Evolutionary conservation across 2,888 invertebrate genomes (phyloP).

Genomic region (Cerastoderma edule): DNA sequence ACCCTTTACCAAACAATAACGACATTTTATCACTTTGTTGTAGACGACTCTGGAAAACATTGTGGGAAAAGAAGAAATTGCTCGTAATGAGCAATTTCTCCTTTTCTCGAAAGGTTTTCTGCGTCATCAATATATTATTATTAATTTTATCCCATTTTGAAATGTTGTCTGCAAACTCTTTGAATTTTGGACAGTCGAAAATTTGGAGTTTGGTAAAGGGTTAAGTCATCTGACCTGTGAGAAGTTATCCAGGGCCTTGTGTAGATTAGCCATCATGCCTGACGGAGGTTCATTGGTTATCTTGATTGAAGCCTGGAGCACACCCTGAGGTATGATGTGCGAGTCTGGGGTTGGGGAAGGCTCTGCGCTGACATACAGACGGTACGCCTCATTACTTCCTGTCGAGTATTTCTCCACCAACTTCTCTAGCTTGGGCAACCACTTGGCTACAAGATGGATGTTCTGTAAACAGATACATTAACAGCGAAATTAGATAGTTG

Average conservation of each 20-base stretch:
- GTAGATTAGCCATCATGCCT: constrained; percentile 97
- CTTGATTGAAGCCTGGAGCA: constrained; percentile 97
- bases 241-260: constrained; percentile 97
- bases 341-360: constrained; percentile 94
- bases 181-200: too few relatives aligned
- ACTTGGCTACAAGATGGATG: constrained; percentile 97
- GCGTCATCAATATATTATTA: too few relatives aligned
- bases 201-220: too few relatives aligned
- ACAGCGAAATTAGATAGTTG: not conserved
- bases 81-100: too few relatives aligned
- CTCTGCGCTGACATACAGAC: constrained; percentile 97
- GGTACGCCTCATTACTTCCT: constrained; percentile 91
- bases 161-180: too few relatives aligned
- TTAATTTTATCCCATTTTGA: too few relatives aligned
- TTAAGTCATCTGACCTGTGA: constrained; percentile 87
- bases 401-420: constrained; percentile 93
- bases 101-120: too few relatives aligned
- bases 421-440: constrained; percentile 95
- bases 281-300: constrained; percentile 99
- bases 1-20: too few relatives aligned
- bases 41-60: too few relatives aligned
- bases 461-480: constrained; percentile 87
- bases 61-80: too few relatives aligned
- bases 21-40: too few relatives aligned
- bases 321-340: constrained; percentile 97